Evolutionary conservation across 1,140 invertebrate genomes (phyloP).

Genomic region (Gryon sp.): DNA sequence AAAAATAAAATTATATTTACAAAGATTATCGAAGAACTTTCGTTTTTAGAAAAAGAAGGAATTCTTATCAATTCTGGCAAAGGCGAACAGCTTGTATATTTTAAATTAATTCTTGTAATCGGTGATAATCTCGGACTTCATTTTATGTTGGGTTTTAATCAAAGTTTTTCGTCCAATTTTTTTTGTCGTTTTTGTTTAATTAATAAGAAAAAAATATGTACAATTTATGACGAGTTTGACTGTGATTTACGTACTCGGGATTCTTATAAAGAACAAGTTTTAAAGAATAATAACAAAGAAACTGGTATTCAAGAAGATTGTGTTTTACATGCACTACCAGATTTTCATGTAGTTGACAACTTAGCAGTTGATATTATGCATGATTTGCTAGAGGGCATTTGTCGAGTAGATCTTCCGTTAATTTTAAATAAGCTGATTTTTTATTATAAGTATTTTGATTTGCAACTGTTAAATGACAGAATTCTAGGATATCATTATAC

Average conservation of each 20-base stretch:
- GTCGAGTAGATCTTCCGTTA: conserved; percentile 1
- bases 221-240: background rate
- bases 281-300: conserved; percentile 1
- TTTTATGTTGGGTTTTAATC: conserved; percentile 20
- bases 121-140: conserved; percentile 15
- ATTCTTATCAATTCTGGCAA: conserved; percentile 7
- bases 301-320: background rate
- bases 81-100: background rate
- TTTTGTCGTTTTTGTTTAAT: conserved; percentile 17
- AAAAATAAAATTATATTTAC: conserved; percentile 11
- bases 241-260: background rate
- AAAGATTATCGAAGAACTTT: conserved; percentile 33
- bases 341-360: background rate
- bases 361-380: background rate
- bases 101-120: conserved; percentile 10
- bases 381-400: background rate
- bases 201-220: conserved; percentile 12
- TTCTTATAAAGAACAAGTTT: conserved; percentile 1
- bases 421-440: conserved; percentile 19
- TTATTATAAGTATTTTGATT: conserved; percentile 5
- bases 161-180: conserved; percentile 13
- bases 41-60: conserved; percentile 25
- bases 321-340: background rate
- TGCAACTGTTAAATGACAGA: conserved; percentile 11
- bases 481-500: conserved; percentile 27